Evolutionary conservation across 1,140 invertebrate species (phyloP).

Genomic region (Trachelipus rathkii): DNA sequence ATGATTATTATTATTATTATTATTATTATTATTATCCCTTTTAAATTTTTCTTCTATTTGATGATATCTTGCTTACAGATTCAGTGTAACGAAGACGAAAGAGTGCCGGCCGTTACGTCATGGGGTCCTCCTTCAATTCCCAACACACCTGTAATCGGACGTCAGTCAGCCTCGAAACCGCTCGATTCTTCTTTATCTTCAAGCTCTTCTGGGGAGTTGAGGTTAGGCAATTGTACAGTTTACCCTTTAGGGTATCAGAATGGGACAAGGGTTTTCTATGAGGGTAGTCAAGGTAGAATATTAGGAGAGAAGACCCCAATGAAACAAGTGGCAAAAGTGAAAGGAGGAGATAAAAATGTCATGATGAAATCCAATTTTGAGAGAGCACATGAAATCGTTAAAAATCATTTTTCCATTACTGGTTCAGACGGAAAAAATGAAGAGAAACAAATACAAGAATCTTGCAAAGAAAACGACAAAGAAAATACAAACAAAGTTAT

Average conservation of each 20-base stretch:
- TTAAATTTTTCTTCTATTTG: no score
- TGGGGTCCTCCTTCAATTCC: conserved; percentile 43
- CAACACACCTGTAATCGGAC: conserved; percentile 43
- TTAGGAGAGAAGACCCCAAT: not conserved
- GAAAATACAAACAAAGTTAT: not conserved
- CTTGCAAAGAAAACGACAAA: not conserved
- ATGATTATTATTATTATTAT: no score
- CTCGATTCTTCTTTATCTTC: not conserved
- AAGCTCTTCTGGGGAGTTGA: not conserved
- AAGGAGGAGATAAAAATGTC: conserved; percentile 1
- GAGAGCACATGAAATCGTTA: not conserved
- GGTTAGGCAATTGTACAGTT: not conserved
- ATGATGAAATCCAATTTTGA: not conserved
- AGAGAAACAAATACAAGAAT: not conserved
- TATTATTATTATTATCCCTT: no score
- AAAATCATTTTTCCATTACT: not conserved
- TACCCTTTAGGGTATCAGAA: not conserved
- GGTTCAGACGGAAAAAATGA: not conserved
- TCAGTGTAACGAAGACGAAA: conserved; percentile 42
- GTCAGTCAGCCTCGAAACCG: not conserved
- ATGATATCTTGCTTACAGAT: conserved; percentile 29
- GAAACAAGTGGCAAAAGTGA: not conserved
- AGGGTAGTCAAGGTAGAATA: not conserved
- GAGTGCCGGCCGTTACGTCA: conserved; percentile 36
- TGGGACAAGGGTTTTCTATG: not conserved